Percentiles rank a stretch among this genome's conserved stretches.
These are phyloP conservation scores for Entomyzon cyanotis DNA, from an alignment of 2,113 vertebrate genomes.

Conservation along the genomic window DNA sequence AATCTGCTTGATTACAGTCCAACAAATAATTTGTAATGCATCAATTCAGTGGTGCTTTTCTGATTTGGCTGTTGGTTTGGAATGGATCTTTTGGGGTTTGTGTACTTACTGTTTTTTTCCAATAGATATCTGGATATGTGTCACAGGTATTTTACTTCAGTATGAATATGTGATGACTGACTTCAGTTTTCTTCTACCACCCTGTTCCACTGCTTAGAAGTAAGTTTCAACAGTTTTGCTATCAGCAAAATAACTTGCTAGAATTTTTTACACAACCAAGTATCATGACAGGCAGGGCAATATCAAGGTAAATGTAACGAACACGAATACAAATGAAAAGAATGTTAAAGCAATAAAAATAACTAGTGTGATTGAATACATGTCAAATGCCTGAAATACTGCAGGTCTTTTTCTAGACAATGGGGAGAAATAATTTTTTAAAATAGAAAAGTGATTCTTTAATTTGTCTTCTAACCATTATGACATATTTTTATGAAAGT, in stretches of 20 bases:
- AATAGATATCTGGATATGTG: neutral
- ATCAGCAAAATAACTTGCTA: neutral
- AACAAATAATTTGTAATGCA: neutral
- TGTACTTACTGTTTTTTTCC: neutral
- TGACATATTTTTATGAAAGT: neutral
- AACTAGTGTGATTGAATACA: neutral
- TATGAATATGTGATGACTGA: neutral
- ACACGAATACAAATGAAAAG: neutral
- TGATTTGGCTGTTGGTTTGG: neutral
- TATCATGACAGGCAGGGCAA: neutral
- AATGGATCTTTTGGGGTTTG: neutral
- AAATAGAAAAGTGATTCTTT: neutral
- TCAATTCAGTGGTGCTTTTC: neutral
- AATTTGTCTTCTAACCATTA: neutral
- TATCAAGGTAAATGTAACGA: neutral
- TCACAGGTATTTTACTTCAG: neutral
- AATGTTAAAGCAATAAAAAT: neutral
- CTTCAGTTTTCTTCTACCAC: neutral
- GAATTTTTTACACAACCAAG: neutral
- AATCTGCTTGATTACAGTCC: neutral
- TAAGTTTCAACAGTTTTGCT: neutral
- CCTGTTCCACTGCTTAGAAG: neutral
- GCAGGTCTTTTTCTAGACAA: neutral
- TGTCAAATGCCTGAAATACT: neutral
- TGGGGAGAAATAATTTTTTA: neutral